A percentile compares a stretch with the other conserved stretches of the same genome.
Conservation (phyloP, 2,797 vertebrate species). For the Huso huso region DNA sequence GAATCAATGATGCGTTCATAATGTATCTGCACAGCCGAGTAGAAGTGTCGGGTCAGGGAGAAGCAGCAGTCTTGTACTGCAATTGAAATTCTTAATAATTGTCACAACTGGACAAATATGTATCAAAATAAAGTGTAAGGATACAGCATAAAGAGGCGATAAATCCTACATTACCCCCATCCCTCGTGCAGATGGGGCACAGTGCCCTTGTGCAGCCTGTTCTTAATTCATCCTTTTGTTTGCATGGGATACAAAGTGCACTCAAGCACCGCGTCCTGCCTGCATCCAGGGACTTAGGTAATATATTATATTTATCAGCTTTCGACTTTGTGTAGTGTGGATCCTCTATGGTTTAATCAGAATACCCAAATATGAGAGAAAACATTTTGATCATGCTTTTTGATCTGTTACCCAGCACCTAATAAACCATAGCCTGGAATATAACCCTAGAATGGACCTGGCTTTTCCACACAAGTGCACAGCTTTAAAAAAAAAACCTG, state of each 20-base stretch:
- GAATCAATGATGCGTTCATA: slow-evolving; percentile 34
- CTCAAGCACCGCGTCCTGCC: slow-evolving; percentile 43
- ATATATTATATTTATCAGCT: slow-evolving; percentile 56
- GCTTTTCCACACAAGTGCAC: no score
- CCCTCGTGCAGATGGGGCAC: slow-evolving; percentile 38
- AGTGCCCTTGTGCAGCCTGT: slow-evolving; percentile 35
- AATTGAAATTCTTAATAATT: not conserved
- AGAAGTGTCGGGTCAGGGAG: slow-evolving; percentile 4
- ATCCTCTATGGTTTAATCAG: slow-evolving; percentile 11
- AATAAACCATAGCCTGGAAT: no score
- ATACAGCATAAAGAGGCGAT: not conserved
- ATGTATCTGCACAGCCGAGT: slow-evolving; percentile 24
- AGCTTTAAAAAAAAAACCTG: no score
- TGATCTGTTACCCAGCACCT: no score
- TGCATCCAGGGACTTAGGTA: slow-evolving; percentile 33
- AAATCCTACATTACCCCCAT: slow-evolving; percentile 11
- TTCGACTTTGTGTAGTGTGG: slow-evolving; percentile 35
- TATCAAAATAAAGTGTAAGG: not conserved
- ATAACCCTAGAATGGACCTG: no score
- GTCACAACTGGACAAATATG: slow-evolving; percentile 1
- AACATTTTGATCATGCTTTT: no score
- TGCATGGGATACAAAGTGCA: slow-evolving; percentile 44
- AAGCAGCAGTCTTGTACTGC: not conserved
- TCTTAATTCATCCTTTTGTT: slow-evolving; percentile 47
- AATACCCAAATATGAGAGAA: no score